Conservation (phyloP, 2,888 invertebrate species). For the Cyclophora punctaria region DNA sequence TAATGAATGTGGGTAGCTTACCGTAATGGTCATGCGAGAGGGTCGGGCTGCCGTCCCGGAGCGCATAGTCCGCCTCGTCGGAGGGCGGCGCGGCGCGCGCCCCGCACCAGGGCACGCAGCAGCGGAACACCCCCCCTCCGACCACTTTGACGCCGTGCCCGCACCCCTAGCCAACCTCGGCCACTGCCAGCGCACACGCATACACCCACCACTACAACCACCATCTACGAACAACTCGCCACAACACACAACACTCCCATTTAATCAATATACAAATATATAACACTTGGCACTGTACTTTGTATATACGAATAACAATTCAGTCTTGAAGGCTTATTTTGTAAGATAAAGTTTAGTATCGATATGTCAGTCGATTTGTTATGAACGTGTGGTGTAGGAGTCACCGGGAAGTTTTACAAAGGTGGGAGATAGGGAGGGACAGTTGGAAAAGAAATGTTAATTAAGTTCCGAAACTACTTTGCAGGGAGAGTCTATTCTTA, state of each 20-base stretch:
- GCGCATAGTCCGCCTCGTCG: slow-evolving; percentile 73
- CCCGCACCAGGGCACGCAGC: slow-evolving; percentile 89
- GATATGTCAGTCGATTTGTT: slow-evolving; percentile 56
- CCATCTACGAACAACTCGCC: slow-evolving; percentile 17
- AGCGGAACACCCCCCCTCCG: slow-evolving; percentile 86
- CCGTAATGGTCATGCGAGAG: slow-evolving; percentile 53
- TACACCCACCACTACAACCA: slow-evolving; percentile 23
- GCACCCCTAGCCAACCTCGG: slow-evolving; percentile 52
- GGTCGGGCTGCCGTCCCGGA: slow-evolving; percentile 61
- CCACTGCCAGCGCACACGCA: slow-evolving; percentile 37
- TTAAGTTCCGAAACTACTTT: slow-evolving; percentile 21
- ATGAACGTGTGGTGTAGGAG: slow-evolving; percentile 21
- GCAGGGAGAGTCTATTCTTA: slow-evolving; percentile 18
- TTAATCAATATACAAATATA: slow-evolving; percentile 13
- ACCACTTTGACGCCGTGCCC: slow-evolving; percentile 78
- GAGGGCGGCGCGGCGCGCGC: slow-evolving; percentile 80
- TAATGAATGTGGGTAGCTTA: slow-evolving; percentile 27
- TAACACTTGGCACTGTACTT: slow-evolving; percentile 15
- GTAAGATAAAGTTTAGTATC: slow-evolving; percentile 36
- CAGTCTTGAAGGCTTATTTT: slow-evolving; percentile 56
- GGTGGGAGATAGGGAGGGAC: slow-evolving; percentile 17
- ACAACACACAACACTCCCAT: slow-evolving; percentile 15
- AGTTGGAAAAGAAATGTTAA: slow-evolving; percentile 23
- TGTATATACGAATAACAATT: slow-evolving; percentile 22
- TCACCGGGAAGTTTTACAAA: slow-evolving; percentile 13